Evolutionary conservation across 2,888 invertebrate genomes (phyloP).

Genomic region (Sarcophaga caerulescens): DNA sequence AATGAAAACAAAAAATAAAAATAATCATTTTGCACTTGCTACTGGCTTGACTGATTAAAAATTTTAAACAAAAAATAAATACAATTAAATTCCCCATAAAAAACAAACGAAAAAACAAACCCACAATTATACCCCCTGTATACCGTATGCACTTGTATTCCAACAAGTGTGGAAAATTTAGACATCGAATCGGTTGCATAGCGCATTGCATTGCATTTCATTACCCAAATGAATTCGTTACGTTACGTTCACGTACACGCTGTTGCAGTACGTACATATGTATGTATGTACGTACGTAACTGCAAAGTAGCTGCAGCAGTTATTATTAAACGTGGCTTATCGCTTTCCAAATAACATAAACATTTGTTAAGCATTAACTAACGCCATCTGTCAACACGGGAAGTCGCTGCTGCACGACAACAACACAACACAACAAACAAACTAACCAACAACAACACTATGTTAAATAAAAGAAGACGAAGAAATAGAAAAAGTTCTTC

Average conservation of each 20-base stretch:
- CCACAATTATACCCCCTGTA: background rate
- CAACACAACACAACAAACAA: constrained; percentile 12
- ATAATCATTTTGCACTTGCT: constrained; percentile 58
- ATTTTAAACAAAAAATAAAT: constrained; percentile 13
- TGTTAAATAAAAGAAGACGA: background rate
- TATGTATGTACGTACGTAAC: background rate
- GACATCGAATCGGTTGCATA: constrained; percentile 16
- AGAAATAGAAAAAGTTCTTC: constrained; percentile 38
- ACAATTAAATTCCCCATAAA: background rate
- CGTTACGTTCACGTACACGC: background rate
- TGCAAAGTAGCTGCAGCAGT: constrained; percentile 10
- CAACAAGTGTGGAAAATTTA: constrained; percentile 28
- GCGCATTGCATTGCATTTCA: constrained; percentile 11
- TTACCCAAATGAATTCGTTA: background rate
- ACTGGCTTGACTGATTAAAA: constrained; percentile 16
- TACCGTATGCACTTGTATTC: background rate
- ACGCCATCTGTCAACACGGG: constrained; percentile 67
- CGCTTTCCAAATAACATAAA: constrained; percentile 56
- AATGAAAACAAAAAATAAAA: constrained; percentile 13
- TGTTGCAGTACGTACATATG: background rate
- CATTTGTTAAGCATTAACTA: constrained; percentile 68
- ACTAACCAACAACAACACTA: constrained; percentile 3
- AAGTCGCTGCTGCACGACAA: constrained; percentile 48
- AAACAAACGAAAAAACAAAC: background rate
- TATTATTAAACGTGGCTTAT: constrained; percentile 59